Base-by-base conservation (phyloP, 2,113 vertebrate genomes). In the Amphiprion ocellaris region DNA sequence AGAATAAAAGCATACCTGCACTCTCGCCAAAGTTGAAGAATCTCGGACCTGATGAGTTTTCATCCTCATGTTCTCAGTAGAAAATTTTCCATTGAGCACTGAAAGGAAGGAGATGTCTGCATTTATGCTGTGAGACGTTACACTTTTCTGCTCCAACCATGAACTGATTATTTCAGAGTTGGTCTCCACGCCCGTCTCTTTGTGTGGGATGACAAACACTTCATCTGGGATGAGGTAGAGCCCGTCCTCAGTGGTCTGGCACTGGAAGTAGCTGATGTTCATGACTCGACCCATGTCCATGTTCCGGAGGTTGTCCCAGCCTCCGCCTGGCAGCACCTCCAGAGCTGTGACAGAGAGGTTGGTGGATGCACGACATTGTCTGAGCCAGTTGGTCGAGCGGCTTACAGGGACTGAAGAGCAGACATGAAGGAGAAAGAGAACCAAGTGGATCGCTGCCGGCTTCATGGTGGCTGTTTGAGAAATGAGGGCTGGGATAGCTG, bases 231-330 rank as follows among this genome's bases (percentile, higher is more conserved):
- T 95, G 77, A 97, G 79, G 54, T 98, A 98, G 72, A 93, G 62
- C 0, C 97, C 95, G 0, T 98, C 97, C 47, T 98, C 97, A 0
- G 96, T 97, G 87, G 96, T 97, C 91, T 93, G 96, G 75, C 97
- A 98, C 74, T 92, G 90, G 0, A 71, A 92, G 82, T 96, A 99
- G 69, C 89, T 95, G 71, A 96, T 61, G 62, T 90, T 94, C 93
- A 98, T 94, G 64, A 99, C 97, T 65, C 94, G 94, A 2, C 96
- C 96, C 95, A 96, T 95, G 64, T 98, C 98, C 73, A 96, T 2
- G 74, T 99, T 98, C 1, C 96, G 92, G 39, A 99, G 95, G 52
- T 98, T 99, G 80, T 99, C 97, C 97, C 97, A 99, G 33, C 97
- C 97, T 0, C 97, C 96, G 0, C 98, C 97, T 0, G 97, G 98